These are phyloP conservation scores for Pyrrhura leucotis DNA, from an alignment of 2,797 vertebrate species.

Conservation along the genomic window DNA sequence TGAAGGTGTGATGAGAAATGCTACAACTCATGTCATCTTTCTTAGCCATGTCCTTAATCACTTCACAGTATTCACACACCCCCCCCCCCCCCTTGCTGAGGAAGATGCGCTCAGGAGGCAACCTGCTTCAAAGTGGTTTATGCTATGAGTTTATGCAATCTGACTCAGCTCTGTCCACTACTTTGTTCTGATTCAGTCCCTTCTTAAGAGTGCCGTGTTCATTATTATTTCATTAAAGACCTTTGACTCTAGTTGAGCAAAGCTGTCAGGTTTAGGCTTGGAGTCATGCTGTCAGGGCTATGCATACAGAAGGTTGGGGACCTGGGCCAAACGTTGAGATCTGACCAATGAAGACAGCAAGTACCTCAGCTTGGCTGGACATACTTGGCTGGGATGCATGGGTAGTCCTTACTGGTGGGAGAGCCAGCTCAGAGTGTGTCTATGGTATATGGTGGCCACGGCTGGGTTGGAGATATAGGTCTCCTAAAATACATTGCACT, in stretches of 20 bases:
- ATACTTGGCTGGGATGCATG: neutral
- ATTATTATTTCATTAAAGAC: neutral
- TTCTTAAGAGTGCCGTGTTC: neutral
- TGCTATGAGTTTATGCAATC: neutral
- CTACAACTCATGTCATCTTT: neutral
- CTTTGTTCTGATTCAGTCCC: neutral
- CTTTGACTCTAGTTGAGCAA: neutral
- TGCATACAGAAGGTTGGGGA: neutral
- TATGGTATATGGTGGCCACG: fast-evolving
- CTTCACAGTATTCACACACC: neutral
- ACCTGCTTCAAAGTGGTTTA: neutral
- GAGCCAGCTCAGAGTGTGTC: neutral
- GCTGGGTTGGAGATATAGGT: neutral
- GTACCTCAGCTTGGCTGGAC: neutral
- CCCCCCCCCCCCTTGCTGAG: neutral
- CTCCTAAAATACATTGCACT: neutral
- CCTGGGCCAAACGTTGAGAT: neutral
- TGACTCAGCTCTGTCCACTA: neutral
- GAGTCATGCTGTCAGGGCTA: neutral
- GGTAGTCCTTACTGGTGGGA: neutral
- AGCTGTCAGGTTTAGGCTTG: neutral
- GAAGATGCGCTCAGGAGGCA: neutral
- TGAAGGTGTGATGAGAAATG: neutral
- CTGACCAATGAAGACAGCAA: neutral
- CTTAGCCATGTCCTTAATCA: neutral